Evolutionary conservation across 2,888 invertebrate species (phyloP).

Genomic region (Drosophila setosimentum): DNA sequence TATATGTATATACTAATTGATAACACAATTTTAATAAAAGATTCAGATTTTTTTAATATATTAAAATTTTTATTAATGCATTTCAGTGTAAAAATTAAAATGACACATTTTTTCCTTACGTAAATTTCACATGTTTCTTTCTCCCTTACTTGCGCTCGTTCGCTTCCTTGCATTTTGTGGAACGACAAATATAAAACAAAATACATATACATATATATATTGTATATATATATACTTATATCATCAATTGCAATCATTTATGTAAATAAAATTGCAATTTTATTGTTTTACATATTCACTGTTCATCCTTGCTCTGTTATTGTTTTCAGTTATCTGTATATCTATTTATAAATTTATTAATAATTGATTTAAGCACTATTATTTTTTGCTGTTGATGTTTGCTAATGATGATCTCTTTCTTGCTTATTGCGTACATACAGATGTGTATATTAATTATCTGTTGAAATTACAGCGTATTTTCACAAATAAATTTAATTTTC

Average conservation of each 20-base stretch:
- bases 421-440: constrained; percentile 36
- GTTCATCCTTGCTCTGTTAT: constrained; percentile 63
- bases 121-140: constrained; percentile 74
- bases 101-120: constrained; percentile 78
- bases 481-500: constrained; percentile 47
- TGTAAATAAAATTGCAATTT: constrained; percentile 65
- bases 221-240: constrained; percentile 33
- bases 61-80: constrained; percentile 78
- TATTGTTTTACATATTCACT: constrained; percentile 74
- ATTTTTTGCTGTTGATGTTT: constrained; percentile 34
- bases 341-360: constrained; percentile 63
- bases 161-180: constrained; percentile 55
- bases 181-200: constrained; percentile 72
- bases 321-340: constrained; percentile 61
- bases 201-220: constrained; percentile 49
- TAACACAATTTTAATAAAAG: constrained; percentile 10
- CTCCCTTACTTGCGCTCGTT: constrained; percentile 40
- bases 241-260: constrained; percentile 60
- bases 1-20: not conserved
- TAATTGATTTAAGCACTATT: constrained; percentile 71
- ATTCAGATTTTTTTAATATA: constrained; percentile 58
- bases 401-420: constrained; percentile 34
- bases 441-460: constrained; percentile 30
- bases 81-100: constrained; percentile 81
- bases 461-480: constrained; percentile 42